Evolutionary conservation across 2,888 invertebrate species (phyloP), one percentile per base, ranked within the genome.

Genomic region (Ischnus inquisitorius): DNA sequence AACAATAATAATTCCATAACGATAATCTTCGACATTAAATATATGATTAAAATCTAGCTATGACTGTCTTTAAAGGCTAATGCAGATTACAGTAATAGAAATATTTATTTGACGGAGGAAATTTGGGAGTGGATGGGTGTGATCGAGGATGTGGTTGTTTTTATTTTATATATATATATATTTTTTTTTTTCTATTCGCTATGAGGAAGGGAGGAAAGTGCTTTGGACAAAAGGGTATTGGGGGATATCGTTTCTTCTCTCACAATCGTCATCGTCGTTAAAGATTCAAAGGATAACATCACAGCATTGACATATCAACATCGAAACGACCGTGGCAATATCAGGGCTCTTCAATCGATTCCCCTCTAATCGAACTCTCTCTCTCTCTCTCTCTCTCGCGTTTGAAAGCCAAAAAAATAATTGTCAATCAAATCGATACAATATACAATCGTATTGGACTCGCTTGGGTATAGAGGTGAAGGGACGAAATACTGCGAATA

Each of bases 301-400:
- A 92, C 93, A 93, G 92, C 91, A 92, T 92, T 91, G 90, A 91
- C 90, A 92, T 91, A 92, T 92, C 92, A 92, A 92, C 92, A 92
- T 92, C 89, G 91, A 92, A 90, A 91, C 90, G 90, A 90, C 87
- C 88, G 78, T 86, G 83, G 79, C 74, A 80, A 79, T 46, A 68
- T 84, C 79, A 75, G 75, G 14, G 71, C 82, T 86, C 77, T 78
- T 75, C 77, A 22, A 78, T 67, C 43, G 51, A 78, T 28, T 62
- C 41, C 57, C 16, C 48, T 75, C 43, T 64, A 39, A 12, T 19
- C 60, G 60, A 14, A 46, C 14, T 76, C 64, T 65, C 39, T 16
- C 51, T 34, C 34, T 2, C 34, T 22, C 14, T 76, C 64, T 65
- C 39, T 16, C 51, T 34, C 34, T 2, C 34, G 34, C 54, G 25